A percentile compares a stretch with the other conserved stretches of the same genome.
Evolutionary conservation across 2,888 invertebrate genomes (phyloP).

Genomic region (Synanthedon formicaeformis): DNA sequence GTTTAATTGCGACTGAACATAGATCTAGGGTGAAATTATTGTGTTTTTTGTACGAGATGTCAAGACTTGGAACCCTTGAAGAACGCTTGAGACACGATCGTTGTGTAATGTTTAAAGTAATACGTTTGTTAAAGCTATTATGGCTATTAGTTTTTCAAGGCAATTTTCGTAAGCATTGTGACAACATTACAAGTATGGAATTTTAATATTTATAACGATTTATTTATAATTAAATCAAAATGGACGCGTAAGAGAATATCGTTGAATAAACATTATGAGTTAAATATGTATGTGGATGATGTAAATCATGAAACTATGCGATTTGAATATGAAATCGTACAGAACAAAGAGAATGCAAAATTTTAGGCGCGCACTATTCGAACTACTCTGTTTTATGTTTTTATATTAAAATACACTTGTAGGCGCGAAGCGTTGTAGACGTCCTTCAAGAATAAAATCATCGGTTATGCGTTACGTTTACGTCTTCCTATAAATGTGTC

Average conservation of each 20-base stretch:
- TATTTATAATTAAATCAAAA: constrained; percentile 4
- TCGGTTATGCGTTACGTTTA: constrained; percentile 28
- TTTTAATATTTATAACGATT: constrained; percentile 11
- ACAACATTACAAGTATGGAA: constrained; percentile 20
- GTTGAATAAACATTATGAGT: not conserved
- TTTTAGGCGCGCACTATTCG: not conserved
- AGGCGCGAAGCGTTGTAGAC: constrained; percentile 41
- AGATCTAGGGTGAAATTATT: not conserved
- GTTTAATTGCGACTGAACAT: not conserved
- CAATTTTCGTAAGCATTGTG: constrained; percentile 51
- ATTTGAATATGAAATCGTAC: constrained; percentile 5
- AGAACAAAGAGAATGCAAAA: constrained; percentile 12
- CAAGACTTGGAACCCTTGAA: constrained; percentile 3
- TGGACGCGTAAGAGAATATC: constrained; percentile 3
- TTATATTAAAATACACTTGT: constrained; percentile 24
- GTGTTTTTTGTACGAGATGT: not conserved
- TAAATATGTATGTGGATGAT: constrained; percentile 1
- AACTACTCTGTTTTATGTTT: not conserved
- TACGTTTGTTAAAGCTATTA: constrained; percentile 58
- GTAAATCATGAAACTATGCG: constrained; percentile 9
- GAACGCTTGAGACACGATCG: constrained; percentile 37
- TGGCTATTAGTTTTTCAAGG: constrained; percentile 55
- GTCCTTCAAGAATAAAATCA: constrained; percentile 49
- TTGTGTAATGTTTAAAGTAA: constrained; percentile 50
- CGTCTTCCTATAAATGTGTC: constrained; percentile 41